Base-by-base conservation (phyloP, 1,140 invertebrate genomes). In the Leptinotarsa defecta region DNA sequence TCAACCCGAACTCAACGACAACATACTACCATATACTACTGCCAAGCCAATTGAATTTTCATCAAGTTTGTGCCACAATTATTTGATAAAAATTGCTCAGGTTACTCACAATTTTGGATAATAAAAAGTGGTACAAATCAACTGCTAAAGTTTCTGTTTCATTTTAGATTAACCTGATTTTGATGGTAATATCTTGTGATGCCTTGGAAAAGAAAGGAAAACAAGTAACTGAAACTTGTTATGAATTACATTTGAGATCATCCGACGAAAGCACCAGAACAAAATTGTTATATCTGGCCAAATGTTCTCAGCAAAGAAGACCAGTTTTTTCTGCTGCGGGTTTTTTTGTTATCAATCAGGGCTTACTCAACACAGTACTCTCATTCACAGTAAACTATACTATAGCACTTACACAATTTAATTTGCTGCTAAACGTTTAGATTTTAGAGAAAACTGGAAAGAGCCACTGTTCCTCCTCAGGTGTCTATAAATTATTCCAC, bases 281-380 rank as follows among this genome's bases (percentile, higher is more conserved):
- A 68, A 19, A 68, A 19, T 24, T 68, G 6, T 13, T 68, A 3
- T 19, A 24, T 20, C 24, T 68, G 15, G 24, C 65, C 6, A 17
- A 22, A 17, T 34, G 3, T 24, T 17, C 65, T 17, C 19, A 68
- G 24, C 20, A 68, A 68, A 22, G 65, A 24, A 19, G 65, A 13
- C 65, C 65, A 68, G 24, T 19, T 11, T 68, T 68, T 68, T 68
- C 65, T 34, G 65, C 65, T 8, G 65, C 65, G 8, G 65, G 65
- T 13, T 68, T 68, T 34, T 68, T 24, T 24, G 24, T 22, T 27
- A 22, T 19, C 65, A 68, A 68, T 24, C 65, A 68, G 20, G 15
- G 19, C 3, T 68, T 19, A 13, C 24, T 68, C 24, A 68, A 15
- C 17, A 17, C 24, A 13, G 2, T 68, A 17, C 27, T 68, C 15